Evolutionary conservation across 2,888 invertebrate genomes (phyloP).

Genomic region (Netelia fuscicornis): DNA sequence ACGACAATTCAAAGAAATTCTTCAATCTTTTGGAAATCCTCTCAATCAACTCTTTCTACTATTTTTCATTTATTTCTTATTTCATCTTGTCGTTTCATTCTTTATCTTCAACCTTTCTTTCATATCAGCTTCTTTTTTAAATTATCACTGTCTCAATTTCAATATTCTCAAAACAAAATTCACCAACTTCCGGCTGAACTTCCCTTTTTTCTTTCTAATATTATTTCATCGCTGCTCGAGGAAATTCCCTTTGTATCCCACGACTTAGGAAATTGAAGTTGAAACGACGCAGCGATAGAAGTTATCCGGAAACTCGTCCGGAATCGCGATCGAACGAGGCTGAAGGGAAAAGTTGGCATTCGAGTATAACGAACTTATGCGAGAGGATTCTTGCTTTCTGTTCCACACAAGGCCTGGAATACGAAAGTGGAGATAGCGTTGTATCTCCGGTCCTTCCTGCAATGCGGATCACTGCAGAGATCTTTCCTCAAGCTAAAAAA

Average conservation of each 20-base stretch:
- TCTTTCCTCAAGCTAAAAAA: conserved; percentile 5
- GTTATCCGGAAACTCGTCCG: conserved; percentile 65
- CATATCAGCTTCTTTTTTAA: not conserved
- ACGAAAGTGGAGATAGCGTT: conserved; percentile 1
- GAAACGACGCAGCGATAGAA: not conserved
- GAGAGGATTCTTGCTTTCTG: not conserved
- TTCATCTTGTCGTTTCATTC: conserved; percentile 3
- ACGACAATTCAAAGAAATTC: not conserved
- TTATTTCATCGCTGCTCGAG: not conserved
- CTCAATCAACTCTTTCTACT: not conserved
- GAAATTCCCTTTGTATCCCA: not conserved
- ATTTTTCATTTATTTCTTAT: conserved; percentile 8
- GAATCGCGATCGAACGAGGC: conserved; percentile 48
- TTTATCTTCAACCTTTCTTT: not conserved
- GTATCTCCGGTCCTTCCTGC: conserved; percentile 64
- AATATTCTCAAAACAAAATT: not conserved
- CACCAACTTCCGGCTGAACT: not conserved
- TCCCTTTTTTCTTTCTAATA: not conserved
- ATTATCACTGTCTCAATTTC: not conserved
- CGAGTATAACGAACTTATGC: conserved; percentile 53
- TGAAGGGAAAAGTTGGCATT: conserved; percentile 39
- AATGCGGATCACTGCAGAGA: conserved; percentile 66
- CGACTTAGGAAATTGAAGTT: conserved; percentile 34
- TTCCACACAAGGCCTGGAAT: not conserved
- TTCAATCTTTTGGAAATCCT: conserved; percentile 18